Evolutionary conservation across 2,113 vertebrate species (phyloP), one percentile per base, ranked within the genome.

Genomic region (Vombatus ursinus): DNA sequence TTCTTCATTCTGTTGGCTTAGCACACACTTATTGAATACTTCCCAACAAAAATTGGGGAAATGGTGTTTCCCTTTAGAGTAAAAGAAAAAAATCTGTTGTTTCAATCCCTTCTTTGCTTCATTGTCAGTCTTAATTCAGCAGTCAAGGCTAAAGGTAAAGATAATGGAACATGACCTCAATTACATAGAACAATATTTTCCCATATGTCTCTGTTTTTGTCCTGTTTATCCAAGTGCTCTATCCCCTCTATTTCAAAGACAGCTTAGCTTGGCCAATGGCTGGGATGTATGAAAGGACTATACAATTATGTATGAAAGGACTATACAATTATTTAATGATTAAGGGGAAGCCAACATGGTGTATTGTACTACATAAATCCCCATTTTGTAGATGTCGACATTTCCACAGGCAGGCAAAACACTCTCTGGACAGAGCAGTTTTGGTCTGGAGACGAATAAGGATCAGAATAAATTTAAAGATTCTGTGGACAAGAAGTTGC

Each of bases 311-410:
- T 47, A 2, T 77, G 3, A 37, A 93, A 52, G 89, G 89, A 23
- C 53, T 92, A 51, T 91, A 37, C 92, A 89, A 94, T 22, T 92
- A 93, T 54, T 8, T 61, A 91, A 90, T 93, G 84, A 68, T 84
- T 44, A 84, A 44, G 19, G 19, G n/a, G 68, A 19, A 44, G 19
- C 37, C 6, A 91, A 1, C 90, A 93, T 57, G 44, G 57, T 11
- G 3, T 48, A 52, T 49, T 68, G 8, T 19, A n/a, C 51, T 68
- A 3, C 28, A 68, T 22, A 5, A 90, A 44, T 84, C 24, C 44
- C 97, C 44, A 90, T 52, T 94, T 92, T 84, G 11, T 24, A 96
- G 68, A 90, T 96, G 94, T 95, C n/a, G 53, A 84, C 92, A 44
- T 44, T 84, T 84, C 68, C n/a, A 84, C 26, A 84, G n/a, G 68